phyloP scores from a whole-genome alignment of 1,140 invertebrate species.

The Aphidius ervi region DNA sequence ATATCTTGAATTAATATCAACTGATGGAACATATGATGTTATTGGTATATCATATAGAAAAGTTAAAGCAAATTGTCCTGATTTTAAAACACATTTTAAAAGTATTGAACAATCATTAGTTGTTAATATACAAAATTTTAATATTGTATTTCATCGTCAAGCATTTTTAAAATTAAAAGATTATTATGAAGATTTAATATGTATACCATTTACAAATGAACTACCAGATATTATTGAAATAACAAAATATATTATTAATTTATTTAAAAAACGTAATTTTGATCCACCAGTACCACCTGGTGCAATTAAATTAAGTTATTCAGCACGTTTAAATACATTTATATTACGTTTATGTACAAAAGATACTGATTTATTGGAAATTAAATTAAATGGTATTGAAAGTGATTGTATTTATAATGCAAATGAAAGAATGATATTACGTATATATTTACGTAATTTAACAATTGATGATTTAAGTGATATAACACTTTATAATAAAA shows the following conservation, averaged over 20 bases:
- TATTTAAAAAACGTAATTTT: constrained; percentile 41
- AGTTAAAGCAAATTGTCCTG: constrained; percentile 75
- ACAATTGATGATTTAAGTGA: constrained; percentile 70
- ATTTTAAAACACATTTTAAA: constrained; percentile 77
- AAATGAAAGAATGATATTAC: constrained; percentile 73
- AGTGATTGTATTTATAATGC: constrained; percentile 73
- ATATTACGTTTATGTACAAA: constrained; percentile 64
- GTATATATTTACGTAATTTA: constrained; percentile 64
- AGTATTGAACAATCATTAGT: constrained; percentile 76
- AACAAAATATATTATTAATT: constrained; percentile 28
- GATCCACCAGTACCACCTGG: constrained; percentile 70
- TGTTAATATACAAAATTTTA: constrained; percentile 63
- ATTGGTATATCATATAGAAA: constrained; percentile 73
- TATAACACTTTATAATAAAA: constrained; percentile 72
- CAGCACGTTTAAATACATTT: constrained; percentile 62
- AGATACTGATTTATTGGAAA: constrained; percentile 66
- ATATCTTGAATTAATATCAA: constrained; percentile 71
- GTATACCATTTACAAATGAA: constrained; percentile 16
- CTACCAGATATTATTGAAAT: constrained; percentile 29
- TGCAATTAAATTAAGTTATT: constrained; percentile 75
- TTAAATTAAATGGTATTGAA: constrained; percentile 65
- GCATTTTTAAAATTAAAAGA: constrained; percentile 68
- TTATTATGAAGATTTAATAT: constrained; percentile 32
- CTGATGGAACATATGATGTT: constrained; percentile 59
- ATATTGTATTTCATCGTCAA: constrained; percentile 67